phyloP scores from a whole-genome alignment of 1,140 invertebrate genomes.

The Musca domestica region DNA sequence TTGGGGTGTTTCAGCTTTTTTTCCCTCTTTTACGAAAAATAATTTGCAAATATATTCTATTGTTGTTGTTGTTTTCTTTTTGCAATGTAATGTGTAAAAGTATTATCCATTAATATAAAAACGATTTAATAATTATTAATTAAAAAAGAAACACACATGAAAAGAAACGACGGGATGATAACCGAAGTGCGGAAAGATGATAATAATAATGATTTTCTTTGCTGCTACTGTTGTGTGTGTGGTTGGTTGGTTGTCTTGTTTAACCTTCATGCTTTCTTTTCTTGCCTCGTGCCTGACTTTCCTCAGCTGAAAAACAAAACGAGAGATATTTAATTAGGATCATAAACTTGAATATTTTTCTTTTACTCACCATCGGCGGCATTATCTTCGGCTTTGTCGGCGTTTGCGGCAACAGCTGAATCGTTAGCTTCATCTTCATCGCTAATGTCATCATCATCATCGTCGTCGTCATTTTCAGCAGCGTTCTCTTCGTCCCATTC shows the following conservation, averaged over 20 bases:
- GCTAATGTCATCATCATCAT: constrained; percentile 58
- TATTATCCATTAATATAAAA: constrained; percentile 17
- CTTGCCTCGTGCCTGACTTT: constrained; percentile 63
- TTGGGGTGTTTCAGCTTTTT: constrained; percentile 6
- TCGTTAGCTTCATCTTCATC: constrained; percentile 59
- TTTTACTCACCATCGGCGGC: constrained; percentile 52
- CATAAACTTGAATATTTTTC: not conserved
- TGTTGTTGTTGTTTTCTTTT: not conserved
- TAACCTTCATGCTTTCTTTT: constrained; percentile 69
- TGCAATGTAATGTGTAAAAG: constrained; percentile 6
- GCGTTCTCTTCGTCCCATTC: constrained; percentile 48
- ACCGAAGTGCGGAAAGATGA: not conserved
- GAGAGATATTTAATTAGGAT: not conserved
- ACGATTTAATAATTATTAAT: constrained; percentile 4
- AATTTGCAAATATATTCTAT: constrained; percentile 16
- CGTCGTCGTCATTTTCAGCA: constrained; percentile 51
- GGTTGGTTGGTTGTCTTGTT: not conserved
- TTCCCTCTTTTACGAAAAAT: constrained; percentile 18
- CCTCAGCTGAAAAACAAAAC: constrained; percentile 38
- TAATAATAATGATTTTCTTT: too few species aligned
- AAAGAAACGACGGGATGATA: constrained; percentile 2
- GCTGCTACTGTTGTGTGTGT: not conserved
- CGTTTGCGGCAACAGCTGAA: constrained; percentile 55
- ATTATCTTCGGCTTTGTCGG: constrained; percentile 59
- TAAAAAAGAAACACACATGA: not conserved